A percentile compares a stretch with the other conserved stretches of the same genome.
These are phyloP conservation scores for Ypsolopha scabrella DNA, from an alignment of 2,888 invertebrate species.

Conservation along the genomic window DNA sequence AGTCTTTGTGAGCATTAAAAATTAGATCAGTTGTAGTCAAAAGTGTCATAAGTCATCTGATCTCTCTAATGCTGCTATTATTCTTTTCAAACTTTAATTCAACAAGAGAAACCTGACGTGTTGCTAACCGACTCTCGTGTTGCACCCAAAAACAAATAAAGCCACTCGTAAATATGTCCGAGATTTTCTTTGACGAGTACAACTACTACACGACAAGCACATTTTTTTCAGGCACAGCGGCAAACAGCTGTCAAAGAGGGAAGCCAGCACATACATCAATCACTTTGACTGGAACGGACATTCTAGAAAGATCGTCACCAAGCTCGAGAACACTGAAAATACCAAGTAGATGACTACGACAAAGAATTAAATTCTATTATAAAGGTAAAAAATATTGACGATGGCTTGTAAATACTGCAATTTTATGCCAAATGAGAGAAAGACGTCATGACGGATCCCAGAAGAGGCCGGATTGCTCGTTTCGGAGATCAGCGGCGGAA, in stretches of 20 bases:
- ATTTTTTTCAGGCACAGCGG: slow-evolving; percentile 89
- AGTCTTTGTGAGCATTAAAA: too few relatives aligned
- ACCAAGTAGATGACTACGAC: slow-evolving; percentile 75
- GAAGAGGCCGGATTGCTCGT: slow-evolving; percentile 34
- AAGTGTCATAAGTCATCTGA: too few relatives aligned
- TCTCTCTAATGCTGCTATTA: too few relatives aligned
- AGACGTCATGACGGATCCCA: slow-evolving; percentile 55
- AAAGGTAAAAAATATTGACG: background rate
- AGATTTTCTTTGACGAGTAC: slow-evolving; percentile 89
- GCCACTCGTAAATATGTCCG: slow-evolving; percentile 76
- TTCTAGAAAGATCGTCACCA: slow-evolving; percentile 90
- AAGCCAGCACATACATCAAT: slow-evolving; percentile 89
- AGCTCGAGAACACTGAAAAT: slow-evolving; percentile 85
- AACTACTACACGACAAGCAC: slow-evolving; percentile 95
- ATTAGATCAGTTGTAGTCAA: too few relatives aligned
- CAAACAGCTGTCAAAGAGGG: slow-evolving; percentile 91
- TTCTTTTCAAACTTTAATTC: too few relatives aligned
- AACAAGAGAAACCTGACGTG: slow-evolving; percentile 20
- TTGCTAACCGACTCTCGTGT: slow-evolving; percentile 1
- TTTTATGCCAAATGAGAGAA: slow-evolving; percentile 51
- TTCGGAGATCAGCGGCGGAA: slow-evolving; percentile 61
- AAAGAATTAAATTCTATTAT: slow-evolving; percentile 48
- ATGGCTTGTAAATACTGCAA: slow-evolving; percentile 53
- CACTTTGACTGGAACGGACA: slow-evolving; percentile 94
- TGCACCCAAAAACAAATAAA: slow-evolving; percentile 6